These are phyloP conservation scores for Ispidina picta DNA, from an alignment of 2,797 vertebrate genomes.

Conservation along the genomic window DNA sequence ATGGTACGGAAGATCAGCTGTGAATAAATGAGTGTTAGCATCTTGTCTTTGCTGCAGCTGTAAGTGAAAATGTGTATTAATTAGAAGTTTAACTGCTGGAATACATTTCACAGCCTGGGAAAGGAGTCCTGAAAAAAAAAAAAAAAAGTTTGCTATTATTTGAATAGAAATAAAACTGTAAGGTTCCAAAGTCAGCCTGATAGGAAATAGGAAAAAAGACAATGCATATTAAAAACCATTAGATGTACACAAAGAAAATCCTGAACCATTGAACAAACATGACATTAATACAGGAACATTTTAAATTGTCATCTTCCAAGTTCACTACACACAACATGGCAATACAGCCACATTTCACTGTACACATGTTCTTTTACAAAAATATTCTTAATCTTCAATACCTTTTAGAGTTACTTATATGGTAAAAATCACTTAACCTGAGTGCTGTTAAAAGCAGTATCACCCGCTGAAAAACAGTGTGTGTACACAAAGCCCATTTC, in stretches of 20 bases:
- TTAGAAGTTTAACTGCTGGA: background rate
- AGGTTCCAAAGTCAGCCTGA: background rate
- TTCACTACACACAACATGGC: background rate
- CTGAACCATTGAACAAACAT: background rate
- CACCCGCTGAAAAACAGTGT: constrained; percentile 6
- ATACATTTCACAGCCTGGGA: constrained; percentile 35
- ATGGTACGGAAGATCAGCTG: background rate
- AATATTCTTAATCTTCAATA: background rate
- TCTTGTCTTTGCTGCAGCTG: constrained; percentile 42
- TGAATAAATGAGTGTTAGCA: background rate
- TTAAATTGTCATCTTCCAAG: background rate
- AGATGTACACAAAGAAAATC: background rate
- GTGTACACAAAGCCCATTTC: background rate
- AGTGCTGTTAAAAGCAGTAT: background rate
- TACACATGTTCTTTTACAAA: background rate
- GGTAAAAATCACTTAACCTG: background rate
- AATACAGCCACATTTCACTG: background rate
- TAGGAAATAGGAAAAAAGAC: background rate
- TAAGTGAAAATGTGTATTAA: constrained; percentile 44
- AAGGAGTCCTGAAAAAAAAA: constrained; percentile 51
- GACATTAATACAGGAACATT: background rate
- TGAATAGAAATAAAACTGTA: background rate
- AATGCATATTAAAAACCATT: background rate
- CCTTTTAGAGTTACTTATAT: background rate
- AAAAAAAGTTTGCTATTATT: constrained; percentile 18